These are phyloP conservation scores for Etheostoma spectabile DNA, from an alignment of 2,113 vertebrate genomes.

Conservation along the genomic window DNA sequence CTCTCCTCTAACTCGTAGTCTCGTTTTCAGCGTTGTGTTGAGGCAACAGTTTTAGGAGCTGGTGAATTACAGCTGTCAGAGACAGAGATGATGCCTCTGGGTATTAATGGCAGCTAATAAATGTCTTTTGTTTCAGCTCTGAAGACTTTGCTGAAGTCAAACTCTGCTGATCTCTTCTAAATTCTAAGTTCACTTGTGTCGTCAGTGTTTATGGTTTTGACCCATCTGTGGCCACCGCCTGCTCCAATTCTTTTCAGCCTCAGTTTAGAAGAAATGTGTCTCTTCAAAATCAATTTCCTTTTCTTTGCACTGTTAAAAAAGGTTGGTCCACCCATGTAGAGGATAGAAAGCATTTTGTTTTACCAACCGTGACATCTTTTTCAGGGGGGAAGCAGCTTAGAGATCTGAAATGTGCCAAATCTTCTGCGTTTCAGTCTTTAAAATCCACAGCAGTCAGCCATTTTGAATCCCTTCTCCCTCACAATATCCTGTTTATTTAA, in stretches of 20 bases:
- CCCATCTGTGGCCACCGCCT: no score
- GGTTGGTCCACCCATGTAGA: background rate
- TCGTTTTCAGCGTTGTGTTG: conserved; percentile 20
- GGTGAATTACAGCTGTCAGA: conserved; percentile 4
- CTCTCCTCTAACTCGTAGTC: conserved; percentile 14
- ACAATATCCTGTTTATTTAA: background rate
- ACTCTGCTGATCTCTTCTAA: no score
- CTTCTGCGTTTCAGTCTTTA: background rate
- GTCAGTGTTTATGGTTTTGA: no score
- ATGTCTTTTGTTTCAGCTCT: background rate
- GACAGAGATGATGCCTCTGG: background rate
- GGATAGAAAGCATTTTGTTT: no score
- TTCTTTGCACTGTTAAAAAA: background rate
- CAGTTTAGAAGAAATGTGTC: background rate
- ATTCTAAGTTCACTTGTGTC: background rate
- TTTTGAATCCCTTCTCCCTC: background rate
- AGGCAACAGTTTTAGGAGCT: background rate
- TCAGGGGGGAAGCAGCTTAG: background rate
- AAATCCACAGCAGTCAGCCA: background rate
- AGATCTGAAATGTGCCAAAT: background rate
- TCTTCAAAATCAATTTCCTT: no score
- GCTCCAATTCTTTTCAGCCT: background rate
- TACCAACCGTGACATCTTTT: background rate
- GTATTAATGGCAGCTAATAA: background rate
- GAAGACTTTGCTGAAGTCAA: background rate